Percentiles rank a stretch among this genome's conserved stretches.
These are phyloP conservation scores for Melipona bicolor DNA, from an alignment of 2,888 invertebrate genomes.

Conservation along the genomic window DNA sequence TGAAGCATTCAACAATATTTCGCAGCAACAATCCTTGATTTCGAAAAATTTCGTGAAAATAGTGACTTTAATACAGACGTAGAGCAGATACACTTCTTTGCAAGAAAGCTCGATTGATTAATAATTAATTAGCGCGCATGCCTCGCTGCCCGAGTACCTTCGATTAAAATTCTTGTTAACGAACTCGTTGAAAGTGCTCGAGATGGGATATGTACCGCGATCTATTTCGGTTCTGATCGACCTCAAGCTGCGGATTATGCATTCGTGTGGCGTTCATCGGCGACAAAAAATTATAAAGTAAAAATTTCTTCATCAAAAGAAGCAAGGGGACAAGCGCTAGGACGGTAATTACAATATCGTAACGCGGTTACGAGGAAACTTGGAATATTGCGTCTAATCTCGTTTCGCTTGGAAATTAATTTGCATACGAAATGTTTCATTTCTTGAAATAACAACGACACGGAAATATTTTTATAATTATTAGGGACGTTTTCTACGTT, in stretches of 20 bases:
- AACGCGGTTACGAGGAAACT: neutral
- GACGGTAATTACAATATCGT: neutral
- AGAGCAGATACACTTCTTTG: neutral
- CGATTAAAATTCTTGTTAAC: constrained; percentile 46
- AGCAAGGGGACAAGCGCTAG: neutral
- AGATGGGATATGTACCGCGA: constrained; percentile 20
- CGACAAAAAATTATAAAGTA: neutral
- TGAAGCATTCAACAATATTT: too few species aligned
- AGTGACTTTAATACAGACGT: too few species aligned
- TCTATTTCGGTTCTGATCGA: constrained; percentile 36
- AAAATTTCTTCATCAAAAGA: neutral
- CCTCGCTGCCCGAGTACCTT: neutral
- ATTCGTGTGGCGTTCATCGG: neutral
- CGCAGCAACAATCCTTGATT: too few species aligned
- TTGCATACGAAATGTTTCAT: neutral
- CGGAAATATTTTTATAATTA: neutral
- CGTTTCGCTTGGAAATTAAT: neutral
- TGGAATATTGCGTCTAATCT: neutral
- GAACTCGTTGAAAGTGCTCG: constrained; percentile 28
- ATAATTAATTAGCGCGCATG: constrained; percentile 48
- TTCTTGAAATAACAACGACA: neutral
- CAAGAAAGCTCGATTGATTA: constrained; percentile 12
- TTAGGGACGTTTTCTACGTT: too few species aligned
- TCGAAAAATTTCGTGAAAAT: too few species aligned
- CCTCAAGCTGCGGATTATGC: constrained; percentile 2